phyloP scores from a whole-genome alignment of 1,140 invertebrate species.

The Micrasema longulum region DNA sequence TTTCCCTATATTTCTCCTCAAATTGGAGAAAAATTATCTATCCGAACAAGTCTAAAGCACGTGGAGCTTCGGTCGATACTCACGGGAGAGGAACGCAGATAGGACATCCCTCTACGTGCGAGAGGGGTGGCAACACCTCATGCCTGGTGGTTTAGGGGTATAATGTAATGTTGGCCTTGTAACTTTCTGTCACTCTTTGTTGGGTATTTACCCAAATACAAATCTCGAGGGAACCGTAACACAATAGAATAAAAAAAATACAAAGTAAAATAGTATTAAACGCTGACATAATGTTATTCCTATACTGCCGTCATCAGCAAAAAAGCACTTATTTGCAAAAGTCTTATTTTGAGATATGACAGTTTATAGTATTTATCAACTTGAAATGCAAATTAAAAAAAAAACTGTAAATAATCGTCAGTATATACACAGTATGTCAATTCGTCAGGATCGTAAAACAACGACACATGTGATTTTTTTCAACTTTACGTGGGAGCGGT shows the following conservation, averaged over 20 bases:
- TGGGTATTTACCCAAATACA: not conserved
- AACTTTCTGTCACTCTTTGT: constrained; percentile 5
- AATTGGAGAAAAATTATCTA: no score
- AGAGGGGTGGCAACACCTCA: not conserved
- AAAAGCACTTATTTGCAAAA: no score
- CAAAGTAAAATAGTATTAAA: not conserved
- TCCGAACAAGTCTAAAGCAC: constrained; percentile 28
- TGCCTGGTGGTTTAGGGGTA: not conserved
- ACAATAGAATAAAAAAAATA: not conserved
- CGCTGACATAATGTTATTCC: not conserved
- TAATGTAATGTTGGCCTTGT: constrained; percentile 4
- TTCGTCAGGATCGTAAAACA: no score
- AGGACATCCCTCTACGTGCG: not conserved
- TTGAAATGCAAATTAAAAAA: no score
- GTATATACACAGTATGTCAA: no score
- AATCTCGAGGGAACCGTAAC: not conserved
- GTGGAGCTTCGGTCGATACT: constrained; percentile 30
- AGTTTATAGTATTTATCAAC: no score
- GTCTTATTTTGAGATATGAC: no score
- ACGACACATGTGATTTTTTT: no score
- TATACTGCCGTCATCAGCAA: no score
- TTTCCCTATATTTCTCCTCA: no score
- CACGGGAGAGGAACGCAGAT: constrained; percentile 14
- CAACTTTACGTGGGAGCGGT: no score
- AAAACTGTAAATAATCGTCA: no score